phyloP scores from a whole-genome alignment of 2,797 vertebrate genomes.

The Neosilurus hyrtlii region DNA sequence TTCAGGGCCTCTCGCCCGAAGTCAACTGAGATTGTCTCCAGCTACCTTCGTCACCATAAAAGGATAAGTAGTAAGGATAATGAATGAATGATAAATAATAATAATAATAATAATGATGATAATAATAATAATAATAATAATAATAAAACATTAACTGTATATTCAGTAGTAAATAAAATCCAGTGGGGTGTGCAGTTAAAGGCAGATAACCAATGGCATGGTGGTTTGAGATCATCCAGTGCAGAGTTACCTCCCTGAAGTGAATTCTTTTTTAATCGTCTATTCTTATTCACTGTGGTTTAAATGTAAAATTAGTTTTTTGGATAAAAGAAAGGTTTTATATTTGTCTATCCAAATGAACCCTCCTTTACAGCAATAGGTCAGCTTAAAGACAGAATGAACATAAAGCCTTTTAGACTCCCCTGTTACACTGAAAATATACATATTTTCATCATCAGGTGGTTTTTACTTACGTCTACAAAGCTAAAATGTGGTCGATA shows the following conservation, averaged over 20 bases:
- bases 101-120: too few relatives aligned
- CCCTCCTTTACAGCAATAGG: neutral
- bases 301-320: neutral
- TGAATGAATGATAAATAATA: too few relatives aligned
- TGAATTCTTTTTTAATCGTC: neutral
- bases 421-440: too few relatives aligned
- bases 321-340: neutral
- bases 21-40: too few relatives aligned
- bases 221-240: neutral
- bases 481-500: too few relatives aligned
- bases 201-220: neutral
- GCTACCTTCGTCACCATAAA: too few relatives aligned
- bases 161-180: neutral
- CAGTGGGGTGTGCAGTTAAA: neutral
- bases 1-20: too few relatives aligned
- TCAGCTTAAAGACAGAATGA: too few relatives aligned
- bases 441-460: too few relatives aligned
- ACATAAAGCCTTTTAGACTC: too few relatives aligned
- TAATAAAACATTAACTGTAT: neutral
- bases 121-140: neutral
- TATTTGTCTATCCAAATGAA: neutral
- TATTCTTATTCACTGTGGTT: neutral
- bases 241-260: neutral
- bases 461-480: too few relatives aligned
- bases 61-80: too few relatives aligned